These are phyloP conservation scores for Trichacis sp. DNA, from an alignment of 2,888 invertebrate genomes.

Conservation along the genomic window DNA sequence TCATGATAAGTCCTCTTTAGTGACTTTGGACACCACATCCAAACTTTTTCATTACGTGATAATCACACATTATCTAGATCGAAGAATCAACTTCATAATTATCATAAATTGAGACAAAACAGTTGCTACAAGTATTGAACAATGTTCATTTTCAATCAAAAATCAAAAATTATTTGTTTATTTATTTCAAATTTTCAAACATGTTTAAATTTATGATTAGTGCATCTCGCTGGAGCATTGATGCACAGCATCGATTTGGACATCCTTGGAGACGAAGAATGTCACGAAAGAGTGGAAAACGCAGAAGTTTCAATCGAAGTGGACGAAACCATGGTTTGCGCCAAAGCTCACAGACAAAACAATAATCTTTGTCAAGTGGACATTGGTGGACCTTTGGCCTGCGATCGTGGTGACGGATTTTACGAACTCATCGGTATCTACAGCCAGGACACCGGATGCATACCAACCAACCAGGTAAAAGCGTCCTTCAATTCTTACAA, in stretches of 20 bases:
- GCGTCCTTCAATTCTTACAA: no score
- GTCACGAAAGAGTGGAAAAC: constrained; percentile 73
- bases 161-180: not conserved
- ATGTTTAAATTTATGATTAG: constrained; percentile 70
- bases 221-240: constrained; percentile 79
- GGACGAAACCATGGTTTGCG: constrained; percentile 79
- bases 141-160: no score
- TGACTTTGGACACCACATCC: no score
- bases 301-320: constrained; percentile 74
- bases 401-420: constrained; percentile 77
- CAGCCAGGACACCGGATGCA: constrained; percentile 81
- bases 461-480: constrained; percentile 64
- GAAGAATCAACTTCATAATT: no score
- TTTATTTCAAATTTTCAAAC: not conserved
- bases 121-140: no score
- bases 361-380: constrained; percentile 86
- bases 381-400: constrained; percentile 85
- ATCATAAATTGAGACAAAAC: no score
- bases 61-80: no score
- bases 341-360: constrained; percentile 73
- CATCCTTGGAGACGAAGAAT: constrained; percentile 74
- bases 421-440: constrained; percentile 81
- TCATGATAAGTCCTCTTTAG: no score
- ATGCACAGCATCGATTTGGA: constrained; percentile 82
- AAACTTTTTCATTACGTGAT: no score